Evolutionary conservation across 2,113 vertebrate genomes (phyloP).

Genomic region (Labeo catla): DNA sequence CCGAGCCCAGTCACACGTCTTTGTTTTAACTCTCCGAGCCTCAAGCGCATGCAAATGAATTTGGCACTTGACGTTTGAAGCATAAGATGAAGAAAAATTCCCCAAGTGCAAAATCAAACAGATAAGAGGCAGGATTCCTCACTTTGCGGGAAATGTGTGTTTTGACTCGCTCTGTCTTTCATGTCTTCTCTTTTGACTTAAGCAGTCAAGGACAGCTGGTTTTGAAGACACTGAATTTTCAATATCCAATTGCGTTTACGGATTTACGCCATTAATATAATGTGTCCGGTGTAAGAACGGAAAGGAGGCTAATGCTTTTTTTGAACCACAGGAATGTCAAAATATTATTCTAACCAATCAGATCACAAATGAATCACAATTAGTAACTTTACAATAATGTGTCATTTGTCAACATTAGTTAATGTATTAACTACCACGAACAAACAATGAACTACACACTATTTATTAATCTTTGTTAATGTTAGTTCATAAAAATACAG

Average conservation of each 20-base stretch:
- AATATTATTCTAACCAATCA: background rate
- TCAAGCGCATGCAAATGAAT: slow-evolving; percentile 84
- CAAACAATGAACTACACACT: no score
- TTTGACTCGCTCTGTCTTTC: slow-evolving; percentile 78
- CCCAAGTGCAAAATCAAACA: slow-evolving; percentile 85
- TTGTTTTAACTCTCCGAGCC: slow-evolving; percentile 81
- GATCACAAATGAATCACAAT: background rate
- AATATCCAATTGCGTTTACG: slow-evolving; percentile 57
- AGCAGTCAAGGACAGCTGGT: slow-evolving; percentile 75
- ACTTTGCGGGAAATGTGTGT: slow-evolving; percentile 77
- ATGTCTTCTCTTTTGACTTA: slow-evolving; percentile 76
- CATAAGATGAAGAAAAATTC: slow-evolving; percentile 82
- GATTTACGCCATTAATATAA: slow-evolving; percentile 44
- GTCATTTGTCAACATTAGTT: no score
- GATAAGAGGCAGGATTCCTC: slow-evolving; percentile 78
- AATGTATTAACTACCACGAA: no score
- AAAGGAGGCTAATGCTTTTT: slow-evolving; percentile 12
- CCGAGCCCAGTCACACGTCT: slow-evolving; percentile 73
- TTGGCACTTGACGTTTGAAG: slow-evolving; percentile 82
- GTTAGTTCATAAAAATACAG: no score
- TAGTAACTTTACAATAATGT: no score
- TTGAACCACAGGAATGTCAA: background rate
- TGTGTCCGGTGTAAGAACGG: slow-evolving; percentile 4
- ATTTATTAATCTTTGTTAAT: no score
- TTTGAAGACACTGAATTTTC: slow-evolving; percentile 63